These are phyloP conservation scores for Porphyrio hochstetteri DNA, from an alignment of 2,113 vertebrate genomes.

Conservation along the genomic window DNA sequence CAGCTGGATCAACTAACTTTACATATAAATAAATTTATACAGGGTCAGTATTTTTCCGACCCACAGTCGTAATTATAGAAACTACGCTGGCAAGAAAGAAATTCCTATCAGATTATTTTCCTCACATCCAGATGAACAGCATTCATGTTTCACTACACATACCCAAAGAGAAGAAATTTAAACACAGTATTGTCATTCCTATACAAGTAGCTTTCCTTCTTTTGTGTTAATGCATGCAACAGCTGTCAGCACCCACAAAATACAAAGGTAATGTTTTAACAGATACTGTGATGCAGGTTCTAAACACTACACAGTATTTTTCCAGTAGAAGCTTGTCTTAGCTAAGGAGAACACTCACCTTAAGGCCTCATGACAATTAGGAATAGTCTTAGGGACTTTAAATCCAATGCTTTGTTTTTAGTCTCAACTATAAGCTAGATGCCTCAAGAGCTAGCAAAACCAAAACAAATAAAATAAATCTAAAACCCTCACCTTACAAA, in stretches of 20 bases:
- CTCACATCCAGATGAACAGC: background rate
- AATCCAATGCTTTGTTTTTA: background rate
- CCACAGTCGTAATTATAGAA: background rate
- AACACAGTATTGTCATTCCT: background rate
- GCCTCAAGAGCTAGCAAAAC: background rate
- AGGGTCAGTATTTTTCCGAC: background rate
- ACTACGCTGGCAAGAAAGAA: background rate
- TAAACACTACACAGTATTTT: background rate
- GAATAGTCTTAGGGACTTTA: background rate
- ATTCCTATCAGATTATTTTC: background rate
- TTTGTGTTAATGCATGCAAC: background rate
- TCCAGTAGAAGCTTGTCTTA: background rate
- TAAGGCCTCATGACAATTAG: background rate
- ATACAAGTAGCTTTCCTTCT: background rate
- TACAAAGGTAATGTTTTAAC: background rate
- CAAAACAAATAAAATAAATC: background rate
- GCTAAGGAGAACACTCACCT: background rate
- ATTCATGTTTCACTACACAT: background rate
- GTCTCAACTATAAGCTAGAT: background rate
- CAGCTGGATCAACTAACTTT: background rate
- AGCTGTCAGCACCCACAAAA: background rate
- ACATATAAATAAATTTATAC: background rate
- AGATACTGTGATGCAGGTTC: background rate
- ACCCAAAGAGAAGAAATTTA: background rate
- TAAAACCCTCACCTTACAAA: background rate